Evolutionary conservation across 1,140 invertebrate genomes (phyloP).

Genomic region (Monomorium pharaonis): DNA sequence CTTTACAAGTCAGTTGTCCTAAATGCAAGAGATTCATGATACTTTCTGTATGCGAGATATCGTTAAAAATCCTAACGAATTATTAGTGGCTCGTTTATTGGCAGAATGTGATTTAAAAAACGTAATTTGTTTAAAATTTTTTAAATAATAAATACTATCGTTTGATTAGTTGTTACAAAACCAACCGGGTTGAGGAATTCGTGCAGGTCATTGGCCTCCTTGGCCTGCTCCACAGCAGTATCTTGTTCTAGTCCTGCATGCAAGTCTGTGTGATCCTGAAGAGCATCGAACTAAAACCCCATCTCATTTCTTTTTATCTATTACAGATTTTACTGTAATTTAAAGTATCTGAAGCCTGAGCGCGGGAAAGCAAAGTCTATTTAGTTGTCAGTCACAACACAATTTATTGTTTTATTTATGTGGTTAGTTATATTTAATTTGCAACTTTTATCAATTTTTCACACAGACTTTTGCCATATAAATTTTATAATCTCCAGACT

Average conservation of each 20-base stretch:
- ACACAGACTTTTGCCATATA: neutral
- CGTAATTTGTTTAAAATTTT: neutral
- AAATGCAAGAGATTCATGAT: neutral
- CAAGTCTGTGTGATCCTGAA: constrained; percentile 81
- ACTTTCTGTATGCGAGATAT: neutral
- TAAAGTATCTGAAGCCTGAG: constrained; percentile 46
- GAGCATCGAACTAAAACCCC: constrained; percentile 84
- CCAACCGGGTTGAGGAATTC: constrained; percentile 83
- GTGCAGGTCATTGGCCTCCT: constrained; percentile 81
- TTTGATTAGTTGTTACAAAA: constrained; percentile 78
- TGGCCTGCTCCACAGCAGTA: constrained; percentile 76
- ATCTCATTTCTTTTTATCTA: constrained; percentile 71
- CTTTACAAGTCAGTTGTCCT: neutral
- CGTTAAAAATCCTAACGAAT: neutral
- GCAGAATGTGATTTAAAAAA: neutral
- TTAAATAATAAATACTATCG: constrained; percentile 16
- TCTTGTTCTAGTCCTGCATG: constrained; percentile 82
- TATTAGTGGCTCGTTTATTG: constrained; percentile 1
- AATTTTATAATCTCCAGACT: constrained; percentile 4
- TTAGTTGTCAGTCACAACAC: constrained; percentile 28
- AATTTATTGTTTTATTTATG: neutral
- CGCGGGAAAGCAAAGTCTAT: constrained; percentile 67
- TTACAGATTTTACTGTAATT: constrained; percentile 44
- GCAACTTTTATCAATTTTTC: neutral
- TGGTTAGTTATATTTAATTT: constrained; percentile 38